A percentile compares a stretch with the other conserved stretches of the same genome.
Conservation (phyloP, 2,888 invertebrate species). For the Cheilosia scutellata region DNA sequence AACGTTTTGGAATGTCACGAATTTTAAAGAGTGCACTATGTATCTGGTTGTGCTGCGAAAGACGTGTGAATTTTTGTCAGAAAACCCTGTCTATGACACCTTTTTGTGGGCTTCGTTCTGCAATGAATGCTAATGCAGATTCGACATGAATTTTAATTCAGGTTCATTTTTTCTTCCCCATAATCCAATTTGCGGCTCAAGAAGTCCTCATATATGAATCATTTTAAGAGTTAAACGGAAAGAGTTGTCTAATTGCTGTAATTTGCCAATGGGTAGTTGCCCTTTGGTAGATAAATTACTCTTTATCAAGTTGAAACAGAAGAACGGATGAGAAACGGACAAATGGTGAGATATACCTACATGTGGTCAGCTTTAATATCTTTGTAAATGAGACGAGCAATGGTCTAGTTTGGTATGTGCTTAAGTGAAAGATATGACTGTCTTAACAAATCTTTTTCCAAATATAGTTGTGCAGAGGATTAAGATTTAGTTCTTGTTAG, state of each 20-base stretch:
- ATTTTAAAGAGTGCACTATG: constrained; percentile 1
- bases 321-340: constrained; percentile 10
- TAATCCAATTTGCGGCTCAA: constrained; percentile 34
- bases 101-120: neutral
- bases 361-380: no score
- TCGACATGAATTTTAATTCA: neutral
- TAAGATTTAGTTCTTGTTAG: no score
- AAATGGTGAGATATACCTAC: no score
- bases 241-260: constrained; percentile 57
- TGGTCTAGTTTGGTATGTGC: no score
- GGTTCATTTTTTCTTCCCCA: neutral
- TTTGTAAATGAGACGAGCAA: no score
- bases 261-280: constrained; percentile 35
- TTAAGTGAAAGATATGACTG: no score
- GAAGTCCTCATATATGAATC: constrained; percentile 53
- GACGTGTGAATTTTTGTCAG: neutral
- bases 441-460: no score
- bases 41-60: neutral
- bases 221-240: constrained; percentile 39
- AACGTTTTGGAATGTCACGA: no score
- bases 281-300: constrained; percentile 54
- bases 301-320: constrained; percentile 54
- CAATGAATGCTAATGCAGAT: constrained; percentile 39
- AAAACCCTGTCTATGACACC: neutral
- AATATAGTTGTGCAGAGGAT: no score